Evolutionary conservation across 2,797 vertebrate genomes (phyloP).

Genomic region (Hirundo rustica): DNA sequence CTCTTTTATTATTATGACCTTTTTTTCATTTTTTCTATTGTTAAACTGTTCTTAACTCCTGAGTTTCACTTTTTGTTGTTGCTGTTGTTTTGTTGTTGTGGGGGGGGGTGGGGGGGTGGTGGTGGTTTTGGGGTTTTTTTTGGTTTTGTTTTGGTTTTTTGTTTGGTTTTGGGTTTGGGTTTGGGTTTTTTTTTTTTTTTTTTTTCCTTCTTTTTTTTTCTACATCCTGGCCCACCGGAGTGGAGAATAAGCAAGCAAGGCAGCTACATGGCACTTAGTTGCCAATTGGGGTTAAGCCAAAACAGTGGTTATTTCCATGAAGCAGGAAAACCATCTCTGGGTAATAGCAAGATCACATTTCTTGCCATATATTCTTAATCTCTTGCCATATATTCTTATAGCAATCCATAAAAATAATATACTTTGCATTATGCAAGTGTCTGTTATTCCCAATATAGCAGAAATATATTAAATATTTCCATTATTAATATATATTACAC

Average conservation of each 20-base stretch:
- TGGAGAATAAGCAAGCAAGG: not conserved
- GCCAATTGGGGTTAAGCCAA: not conserved
- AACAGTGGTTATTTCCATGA: not conserved
- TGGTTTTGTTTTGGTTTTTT: too few species aligned
- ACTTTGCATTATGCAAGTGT: not conserved
- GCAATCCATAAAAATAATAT: not conserved
- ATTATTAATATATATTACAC: not conserved
- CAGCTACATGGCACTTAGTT: not conserved
- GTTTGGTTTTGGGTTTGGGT: too few species aligned
- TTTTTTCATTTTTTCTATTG: not conserved
- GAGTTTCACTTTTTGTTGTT: not conserved
- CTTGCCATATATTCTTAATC: not conserved
- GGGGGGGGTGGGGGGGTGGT: too few species aligned
- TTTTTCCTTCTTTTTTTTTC: too few species aligned
- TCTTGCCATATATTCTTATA: not conserved
- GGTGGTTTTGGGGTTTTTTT: too few species aligned
- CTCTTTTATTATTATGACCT: not conserved
- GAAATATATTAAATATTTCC: not conserved
- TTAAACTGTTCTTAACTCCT: not conserved
- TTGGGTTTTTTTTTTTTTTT: not conserved
- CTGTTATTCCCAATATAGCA: not conserved
- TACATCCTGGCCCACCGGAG: not conserved
- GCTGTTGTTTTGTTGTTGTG: too few species aligned
- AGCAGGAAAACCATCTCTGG: not conserved
- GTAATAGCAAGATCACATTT: not conserved